These are phyloP conservation scores for Troides helena DNA, from an alignment of 2,888 invertebrate genomes.

Conservation along the genomic window DNA sequence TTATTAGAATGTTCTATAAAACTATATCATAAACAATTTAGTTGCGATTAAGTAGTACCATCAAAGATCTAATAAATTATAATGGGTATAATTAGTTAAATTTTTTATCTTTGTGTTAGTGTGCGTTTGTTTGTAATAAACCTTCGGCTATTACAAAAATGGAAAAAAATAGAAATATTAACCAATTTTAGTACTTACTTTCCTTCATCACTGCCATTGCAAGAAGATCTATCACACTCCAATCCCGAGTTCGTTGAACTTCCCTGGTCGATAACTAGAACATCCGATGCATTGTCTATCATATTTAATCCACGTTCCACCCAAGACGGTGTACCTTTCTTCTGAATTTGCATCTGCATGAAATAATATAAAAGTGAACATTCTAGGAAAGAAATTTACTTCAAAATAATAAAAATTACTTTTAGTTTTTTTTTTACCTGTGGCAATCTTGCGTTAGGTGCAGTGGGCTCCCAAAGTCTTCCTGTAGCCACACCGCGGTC, in stretches of 20 bases:
- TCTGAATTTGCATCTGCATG: slow-evolving; percentile 71
- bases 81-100: too few relatives aligned
- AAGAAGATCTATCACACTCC: slow-evolving; percentile 70
- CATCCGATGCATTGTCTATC: slow-evolving; percentile 75
- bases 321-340: slow-evolving; percentile 79
- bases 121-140: background rate
- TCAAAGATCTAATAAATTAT: too few relatives aligned
- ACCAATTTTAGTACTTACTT: slow-evolving; percentile 47
- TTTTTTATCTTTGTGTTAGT: too few relatives aligned
- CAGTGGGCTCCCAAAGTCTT: slow-evolving; percentile 83
- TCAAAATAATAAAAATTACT: background rate
- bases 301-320: slow-evolving; percentile 79
- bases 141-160: background rate
- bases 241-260: slow-evolving; percentile 69
- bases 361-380: background rate
- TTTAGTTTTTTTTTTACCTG: slow-evolving; percentile 49
- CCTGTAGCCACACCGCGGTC: slow-evolving; percentile 85
- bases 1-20: too few relatives aligned
- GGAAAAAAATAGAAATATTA: background rate
- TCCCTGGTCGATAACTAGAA: slow-evolving; percentile 80
- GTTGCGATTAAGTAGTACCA: too few relatives aligned
- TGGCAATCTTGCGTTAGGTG: slow-evolving; percentile 71
- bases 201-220: slow-evolving; percentile 73
- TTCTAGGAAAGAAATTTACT: background rate
- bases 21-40: too few relatives aligned